Base-by-base conservation (phyloP, 1,140 invertebrate genomes). In the Drosophila sp. region DNA sequence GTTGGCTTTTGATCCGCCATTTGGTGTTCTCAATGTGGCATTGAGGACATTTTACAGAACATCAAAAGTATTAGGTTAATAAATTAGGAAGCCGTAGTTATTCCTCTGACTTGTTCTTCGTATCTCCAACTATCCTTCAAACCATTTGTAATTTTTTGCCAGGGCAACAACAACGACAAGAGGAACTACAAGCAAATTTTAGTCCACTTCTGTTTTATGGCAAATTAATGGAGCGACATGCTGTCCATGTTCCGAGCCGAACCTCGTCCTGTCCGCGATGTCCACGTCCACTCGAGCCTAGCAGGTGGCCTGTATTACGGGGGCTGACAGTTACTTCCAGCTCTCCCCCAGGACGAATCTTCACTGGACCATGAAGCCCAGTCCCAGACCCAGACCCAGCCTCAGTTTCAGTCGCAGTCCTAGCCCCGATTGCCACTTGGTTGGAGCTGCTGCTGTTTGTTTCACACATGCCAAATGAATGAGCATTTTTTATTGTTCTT, bases 121-220 rank as follows among this genome's bases (percentile, higher is more conserved):
- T 59, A 40, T 21, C 58, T 11, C 16, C 38, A 61, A 74, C 56
- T 72, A 70, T 40, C 81, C 45, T 63, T 50, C 63, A 40, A 50
- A 62, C 65, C 77, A 83, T 80, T 89, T 83, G 83, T 89, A 89
- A 89, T 89, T 84, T 89, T 89, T 84, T 84, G 57, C 66, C 59
- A 6, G 40, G 48, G 48, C 54, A 75, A 71, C 51, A 81, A 56
- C 69, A 46, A 73, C 25, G 38, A 46, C 45, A 54, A 41, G 11
- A 18, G 50, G 29, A 54, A 64, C 73, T 72, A 76, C 80, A 89
- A 89, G 83, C 84, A 89, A 89, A 89, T 89, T 89, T 89, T 83
- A 90, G 81, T 81, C 78, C 84, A 90, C 84, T 89, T 89, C 86
- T 90, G 84, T 90, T 89, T 87, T 90, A 89, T 89, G 84, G 84